Base-by-base conservation (phyloP, 2,888 invertebrate genomes). In the Meghimatium bilineatum region DNA sequence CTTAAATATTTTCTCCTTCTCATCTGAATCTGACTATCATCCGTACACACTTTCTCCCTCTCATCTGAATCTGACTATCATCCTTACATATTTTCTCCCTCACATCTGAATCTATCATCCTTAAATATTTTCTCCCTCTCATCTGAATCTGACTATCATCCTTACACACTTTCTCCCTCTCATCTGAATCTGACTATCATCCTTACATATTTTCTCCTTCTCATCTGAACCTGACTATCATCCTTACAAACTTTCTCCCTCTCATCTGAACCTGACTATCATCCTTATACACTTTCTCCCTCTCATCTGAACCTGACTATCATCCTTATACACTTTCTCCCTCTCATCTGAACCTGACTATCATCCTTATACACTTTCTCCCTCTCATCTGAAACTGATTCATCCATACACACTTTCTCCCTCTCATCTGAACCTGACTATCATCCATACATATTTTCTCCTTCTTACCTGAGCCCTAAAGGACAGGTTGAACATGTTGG, bases 401-500 rank as follows among this genome's bases (percentile, higher is more conserved):
- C 63, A 29, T 23, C 60, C 26, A 14, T 60, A 14, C 29, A 5
- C 29, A 23, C 60, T 63, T 29, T 63, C 26, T n/a, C n/a, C 29
- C n/a, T n/a, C n/a, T n/a, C n/a, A 29, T 5, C 29, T 23, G n/a
- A 1, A 23, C 63, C 23, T 8, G 3, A 12, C 49, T 49, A 8
- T 49, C 56, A 20, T 20, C 23, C 56, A 56, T 23, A 56, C 56
- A 20, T 23, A 20, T 2, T n/a, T n/a, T n/a, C 60, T 63, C 12
- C 38, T 26, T 26, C 63, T 84, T 49, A 92, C 93, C 92, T 93
- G 93, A 6, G 93, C 93, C 86, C 91, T 91, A 63, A 90, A 89
- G 20, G 93, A 92, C 26, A 92, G 87, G 77, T 91, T 91, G 87
- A 93, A 94, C 90, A 94, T 90, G 87, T 92, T 91, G 83, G 91